Conservation (phyloP, 2,113 vertebrate species). For the Cromileptes altivelis region DNA sequence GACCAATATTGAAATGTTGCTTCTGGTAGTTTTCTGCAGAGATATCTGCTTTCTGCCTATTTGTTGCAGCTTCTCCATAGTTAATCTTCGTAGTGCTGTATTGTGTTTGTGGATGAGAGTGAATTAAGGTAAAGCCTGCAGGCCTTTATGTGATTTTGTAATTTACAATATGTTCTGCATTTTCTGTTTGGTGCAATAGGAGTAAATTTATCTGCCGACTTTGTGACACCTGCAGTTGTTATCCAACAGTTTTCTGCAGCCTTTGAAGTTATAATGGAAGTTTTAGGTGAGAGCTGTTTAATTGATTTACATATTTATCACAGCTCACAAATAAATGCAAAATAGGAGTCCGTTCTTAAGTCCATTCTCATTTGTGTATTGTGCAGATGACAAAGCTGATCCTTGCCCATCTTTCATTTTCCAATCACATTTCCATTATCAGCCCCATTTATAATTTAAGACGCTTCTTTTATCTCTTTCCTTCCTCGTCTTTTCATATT, state of each 20-base stretch:
- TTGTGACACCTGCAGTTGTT: slow-evolving; percentile 29
- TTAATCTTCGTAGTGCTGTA: neutral
- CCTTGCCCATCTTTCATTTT: slow-evolving; percentile 49
- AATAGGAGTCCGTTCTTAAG: neutral
- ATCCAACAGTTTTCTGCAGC: neutral
- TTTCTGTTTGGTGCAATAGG: neutral
- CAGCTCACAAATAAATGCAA: neutral
- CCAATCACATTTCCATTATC: slow-evolving; percentile 51
- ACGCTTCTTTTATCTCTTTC: slow-evolving; percentile 26
- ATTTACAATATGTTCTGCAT: slow-evolving; percentile 6
- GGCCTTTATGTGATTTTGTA: slow-evolving; percentile 14
- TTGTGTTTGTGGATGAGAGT: neutral
- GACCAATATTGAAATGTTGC: neutral
- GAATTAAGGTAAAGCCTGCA: neutral
- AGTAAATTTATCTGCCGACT: neutral
- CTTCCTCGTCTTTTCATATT: slow-evolving; percentile 13
- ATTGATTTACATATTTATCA: slow-evolving; percentile 22
- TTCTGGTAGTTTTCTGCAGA: neutral
- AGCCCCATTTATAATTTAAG: slow-evolving; percentile 59
- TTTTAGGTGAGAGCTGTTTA: slow-evolving; percentile 23
- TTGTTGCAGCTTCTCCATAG: neutral
- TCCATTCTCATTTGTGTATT: neutral
- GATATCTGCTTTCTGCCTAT: neutral
- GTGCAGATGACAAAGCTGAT: slow-evolving; percentile 29
- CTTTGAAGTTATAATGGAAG: slow-evolving; percentile 13